Percentiles rank a stretch among this genome's conserved stretches.
phyloP scores from a whole-genome alignment of 2,888 invertebrate species.

The Macrophya annulata region DNA sequence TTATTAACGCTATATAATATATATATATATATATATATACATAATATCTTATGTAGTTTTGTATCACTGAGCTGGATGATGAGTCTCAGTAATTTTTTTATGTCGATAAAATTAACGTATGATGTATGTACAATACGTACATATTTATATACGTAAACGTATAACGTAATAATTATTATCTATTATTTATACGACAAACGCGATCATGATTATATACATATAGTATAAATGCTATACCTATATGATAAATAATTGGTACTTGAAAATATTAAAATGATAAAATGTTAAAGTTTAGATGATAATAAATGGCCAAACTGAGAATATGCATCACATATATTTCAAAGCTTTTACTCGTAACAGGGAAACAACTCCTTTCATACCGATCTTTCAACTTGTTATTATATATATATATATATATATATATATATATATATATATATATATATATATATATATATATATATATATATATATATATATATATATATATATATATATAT shows the following conservation, averaged over 20 bases:
- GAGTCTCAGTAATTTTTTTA: constrained; percentile 29
- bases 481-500: too few relatives aligned
- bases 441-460: too few relatives aligned
- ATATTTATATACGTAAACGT: neutral
- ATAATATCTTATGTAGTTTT: constrained; percentile 28
- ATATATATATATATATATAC: too few relatives aligned
- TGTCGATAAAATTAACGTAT: neutral
- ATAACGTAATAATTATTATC: neutral
- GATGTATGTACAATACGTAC: neutral
- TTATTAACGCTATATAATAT: neutral
- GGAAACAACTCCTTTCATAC: neutral
- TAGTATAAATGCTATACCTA: neutral
- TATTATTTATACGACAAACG: neutral
- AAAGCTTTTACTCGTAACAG: neutral
- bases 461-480: too few relatives aligned
- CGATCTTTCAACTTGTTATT: constrained; percentile 12
- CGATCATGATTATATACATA: constrained; percentile 15
- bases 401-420: too few relatives aligned
- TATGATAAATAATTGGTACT: neutral
- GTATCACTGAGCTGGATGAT: constrained; percentile 12
- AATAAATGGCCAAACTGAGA: constrained; percentile 44
- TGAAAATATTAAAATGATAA: constrained; percentile 14
- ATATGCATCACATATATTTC: constrained; percentile 12
- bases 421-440: too few relatives aligned
- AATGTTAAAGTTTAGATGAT: constrained; percentile 18